phyloP scores from a whole-genome alignment of 2,888 invertebrate genomes.

The Neocrepidodera transversa region DNA sequence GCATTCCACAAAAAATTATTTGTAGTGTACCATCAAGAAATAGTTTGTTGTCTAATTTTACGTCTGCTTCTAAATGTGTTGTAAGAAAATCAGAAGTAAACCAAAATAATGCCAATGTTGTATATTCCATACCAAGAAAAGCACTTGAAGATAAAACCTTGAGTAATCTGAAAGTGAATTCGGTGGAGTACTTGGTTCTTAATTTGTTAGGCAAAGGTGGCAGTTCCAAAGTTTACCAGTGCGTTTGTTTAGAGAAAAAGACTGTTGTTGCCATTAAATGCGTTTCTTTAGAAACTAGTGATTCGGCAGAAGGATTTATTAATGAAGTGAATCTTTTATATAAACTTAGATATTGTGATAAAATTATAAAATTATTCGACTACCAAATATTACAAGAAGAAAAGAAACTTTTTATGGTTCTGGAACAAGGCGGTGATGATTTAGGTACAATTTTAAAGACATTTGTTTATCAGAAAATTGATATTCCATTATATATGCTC shows the following conservation, averaged over 20 bases:
- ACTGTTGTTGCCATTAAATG: slow-evolving; percentile 79
- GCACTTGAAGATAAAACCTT: slow-evolving; percentile 36
- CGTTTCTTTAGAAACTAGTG: slow-evolving; percentile 80
- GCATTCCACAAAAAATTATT: slow-evolving; percentile 34
- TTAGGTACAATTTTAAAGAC: slow-evolving; percentile 75
- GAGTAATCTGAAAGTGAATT: slow-evolving; percentile 71
- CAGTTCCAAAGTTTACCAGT: slow-evolving; percentile 84
- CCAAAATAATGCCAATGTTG: slow-evolving; percentile 16
- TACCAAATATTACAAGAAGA: slow-evolving; percentile 74
- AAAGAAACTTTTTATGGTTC: slow-evolving; percentile 79
- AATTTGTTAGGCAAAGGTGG: slow-evolving; percentile 87
- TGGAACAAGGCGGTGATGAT: slow-evolving; percentile 94
- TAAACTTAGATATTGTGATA: slow-evolving; percentile 80
- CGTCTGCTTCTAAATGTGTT: slow-evolving; percentile 30
- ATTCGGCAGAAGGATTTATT: slow-evolving; percentile 78
- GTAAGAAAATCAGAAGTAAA: slow-evolving; percentile 14
- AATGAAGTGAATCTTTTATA: slow-evolving; percentile 88
- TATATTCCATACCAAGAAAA: slow-evolving; percentile 22
- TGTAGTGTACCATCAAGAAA: slow-evolving; percentile 36
- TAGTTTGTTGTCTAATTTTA: slow-evolving; percentile 29
- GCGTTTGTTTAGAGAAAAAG: slow-evolving; percentile 67
- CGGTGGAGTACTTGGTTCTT: slow-evolving; percentile 74
- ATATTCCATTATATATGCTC: slow-evolving; percentile 76
- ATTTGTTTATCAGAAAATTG: slow-evolving; percentile 58
- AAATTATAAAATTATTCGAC: slow-evolving; percentile 85